Evolutionary conservation across 2,113 vertebrate genomes (phyloP).

Genomic region (Epinephelus fuscoguttatus): DNA sequence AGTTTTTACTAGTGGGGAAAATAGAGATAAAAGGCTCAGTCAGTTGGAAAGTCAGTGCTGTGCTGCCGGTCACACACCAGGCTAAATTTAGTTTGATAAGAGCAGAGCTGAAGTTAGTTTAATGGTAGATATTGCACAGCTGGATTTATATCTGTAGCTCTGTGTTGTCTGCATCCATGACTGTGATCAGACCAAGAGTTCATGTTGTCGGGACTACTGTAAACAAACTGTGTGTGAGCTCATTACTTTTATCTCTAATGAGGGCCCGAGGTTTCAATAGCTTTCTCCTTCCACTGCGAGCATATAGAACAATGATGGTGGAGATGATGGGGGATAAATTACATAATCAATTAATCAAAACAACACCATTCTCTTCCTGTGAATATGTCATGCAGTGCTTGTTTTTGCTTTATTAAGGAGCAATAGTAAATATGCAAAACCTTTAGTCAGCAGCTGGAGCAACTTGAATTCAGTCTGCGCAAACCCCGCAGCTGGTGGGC

Average conservation of each 20-base stretch:
- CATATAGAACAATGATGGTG: background rate
- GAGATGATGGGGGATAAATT: background rate
- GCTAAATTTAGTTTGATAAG: background rate
- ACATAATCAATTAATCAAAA: too few relatives aligned
- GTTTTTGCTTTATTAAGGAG: too few relatives aligned
- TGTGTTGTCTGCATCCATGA: background rate
- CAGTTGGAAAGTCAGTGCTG: background rate
- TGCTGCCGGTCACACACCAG: background rate
- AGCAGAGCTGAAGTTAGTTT: background rate
- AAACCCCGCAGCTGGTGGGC: too few relatives aligned
- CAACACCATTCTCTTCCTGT: too few relatives aligned
- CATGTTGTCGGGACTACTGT: background rate
- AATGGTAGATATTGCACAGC: conserved; percentile 7
- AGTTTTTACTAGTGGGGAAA: background rate
- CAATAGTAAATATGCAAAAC: too few relatives aligned
- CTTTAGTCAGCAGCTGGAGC: too few relatives aligned
- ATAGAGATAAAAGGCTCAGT: conserved; percentile 19
- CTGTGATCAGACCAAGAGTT: background rate
- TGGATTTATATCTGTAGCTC: background rate
- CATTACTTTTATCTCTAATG: background rate
- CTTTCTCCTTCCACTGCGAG: background rate
- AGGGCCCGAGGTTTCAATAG: background rate
- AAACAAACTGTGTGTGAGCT: conserved; percentile 13
- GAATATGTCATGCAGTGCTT: too few relatives aligned
- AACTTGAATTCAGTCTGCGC: too few relatives aligned